A percentile compares a stretch with the other conserved stretches of the same genome.
phyloP scores from a whole-genome alignment of 2,113 vertebrate genomes.

The Percina caprodes region DNA sequence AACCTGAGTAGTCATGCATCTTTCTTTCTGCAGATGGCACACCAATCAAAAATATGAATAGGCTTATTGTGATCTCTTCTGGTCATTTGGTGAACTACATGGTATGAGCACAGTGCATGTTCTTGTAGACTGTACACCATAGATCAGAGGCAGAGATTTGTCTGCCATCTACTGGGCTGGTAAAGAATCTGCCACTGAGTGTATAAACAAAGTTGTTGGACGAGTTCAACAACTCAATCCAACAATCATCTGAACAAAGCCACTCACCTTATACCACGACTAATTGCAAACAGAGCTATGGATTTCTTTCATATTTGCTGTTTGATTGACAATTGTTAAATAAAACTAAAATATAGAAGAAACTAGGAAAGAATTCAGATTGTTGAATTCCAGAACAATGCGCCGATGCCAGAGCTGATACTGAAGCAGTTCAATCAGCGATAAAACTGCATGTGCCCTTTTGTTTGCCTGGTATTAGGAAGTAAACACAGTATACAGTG shows the following conservation, averaged over 20 bases:
- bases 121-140: not conserved
- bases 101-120: not conserved
- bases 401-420: conserved; percentile 56
- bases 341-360: not conserved
- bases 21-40: not conserved
- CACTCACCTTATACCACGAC: not conserved
- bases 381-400: not conserved
- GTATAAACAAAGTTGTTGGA: not conserved
- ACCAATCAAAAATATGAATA: conserved; percentile 41
- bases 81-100: conserved; percentile 63
- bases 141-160: not conserved
- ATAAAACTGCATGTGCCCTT: conserved; percentile 45
- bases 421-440: not conserved
- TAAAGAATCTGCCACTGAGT: not conserved
- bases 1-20: too few species aligned
- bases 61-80: conserved; percentile 52
- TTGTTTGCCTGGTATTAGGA: conserved; percentile 55
- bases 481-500: conserved; percentile 42
- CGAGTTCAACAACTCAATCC: not conserved
- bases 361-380: not conserved
- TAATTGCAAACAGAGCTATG: not conserved
- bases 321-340: not conserved
- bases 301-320: not conserved
- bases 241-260: not conserved
- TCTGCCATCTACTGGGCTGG: conserved; percentile 64